Base-by-base conservation (phyloP, 1,140 invertebrate species). In the Aphis gossypii region DNA sequence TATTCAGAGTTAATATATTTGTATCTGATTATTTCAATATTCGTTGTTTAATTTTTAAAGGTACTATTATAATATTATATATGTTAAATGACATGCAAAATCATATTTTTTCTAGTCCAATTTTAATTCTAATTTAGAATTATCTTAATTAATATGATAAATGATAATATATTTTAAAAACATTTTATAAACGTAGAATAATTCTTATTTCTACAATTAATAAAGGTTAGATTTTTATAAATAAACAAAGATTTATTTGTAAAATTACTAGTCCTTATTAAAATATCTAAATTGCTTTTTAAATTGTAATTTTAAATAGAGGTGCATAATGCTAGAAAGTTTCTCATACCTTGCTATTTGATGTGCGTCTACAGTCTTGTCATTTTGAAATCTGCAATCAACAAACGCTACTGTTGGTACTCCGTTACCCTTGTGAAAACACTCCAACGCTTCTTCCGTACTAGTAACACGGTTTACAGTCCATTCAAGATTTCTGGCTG, bases 371-470 rank as follows among this genome's bases (percentile, higher is more conserved):
- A 93, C 35, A 20, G 48, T 9, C 38, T 93, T 93, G 82, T 93
- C 92, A 30, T 93, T 93, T 86, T 93, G 92, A 83, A 54, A 44
- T 84, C 92, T 93, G 76, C 25, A 93, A 54, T 93, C 92, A 14
- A 93, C 82, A 23, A 93, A 86, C 2, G 82, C 92, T 30, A 93
- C 92, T 30, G 76, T 38, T 25, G 92, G 92, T 21, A 93, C 92
- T 30, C 23, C 48, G 35, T 93, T 93, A 9, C 92, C 92, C n/a
- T 93, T 93, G 25, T 93, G 92, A 56, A 93, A 93, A 86, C 68
- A 84, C 11, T 93, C 76, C 0, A 93, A 44, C 0, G 92, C 92
- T 41, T 93, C 92, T n/a, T 93, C 92, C 3, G 92, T 56, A 44
- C 51, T 93, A n/a, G n/a, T 38, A 30, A 93, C 92, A 18, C 92